Percentiles rank a stretch among this genome's conserved stretches.
These are phyloP conservation scores for Proterorhinus semilunaris DNA, from an alignment of 2,113 vertebrate genomes.

Conservation along the genomic window DNA sequence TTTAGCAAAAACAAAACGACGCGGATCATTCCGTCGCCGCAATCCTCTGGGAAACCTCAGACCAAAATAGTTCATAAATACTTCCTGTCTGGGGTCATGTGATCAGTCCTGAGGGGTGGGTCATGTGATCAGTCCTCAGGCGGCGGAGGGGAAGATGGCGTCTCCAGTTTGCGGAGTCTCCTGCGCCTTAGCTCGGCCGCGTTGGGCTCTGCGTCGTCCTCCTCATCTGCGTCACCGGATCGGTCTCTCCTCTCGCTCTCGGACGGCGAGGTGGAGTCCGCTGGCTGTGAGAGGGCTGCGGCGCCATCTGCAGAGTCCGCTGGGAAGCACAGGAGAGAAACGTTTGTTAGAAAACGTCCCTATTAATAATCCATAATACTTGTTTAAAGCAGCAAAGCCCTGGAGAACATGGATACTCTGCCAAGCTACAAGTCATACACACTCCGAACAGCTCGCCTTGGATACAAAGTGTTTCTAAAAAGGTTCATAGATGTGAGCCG, in stretches of 20 bases:
- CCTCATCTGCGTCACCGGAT: slow-evolving; percentile 37
- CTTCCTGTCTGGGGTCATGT: slow-evolving; percentile 20
- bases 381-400: too few species aligned
- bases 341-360: too few species aligned
- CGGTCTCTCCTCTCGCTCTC: slow-evolving; percentile 32
- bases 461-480: too few species aligned
- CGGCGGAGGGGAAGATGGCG: slow-evolving; percentile 40
- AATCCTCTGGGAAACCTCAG: too few species aligned
- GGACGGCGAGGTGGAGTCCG: slow-evolving; percentile 62
- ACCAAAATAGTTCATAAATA: too few species aligned
- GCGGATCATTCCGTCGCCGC: too few species aligned
- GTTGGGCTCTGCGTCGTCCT: slow-evolving; percentile 79
- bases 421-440: too few species aligned
- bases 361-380: too few species aligned
- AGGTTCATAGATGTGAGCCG: too few species aligned
- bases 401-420: too few species aligned
- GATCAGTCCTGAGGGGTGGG: background rate
- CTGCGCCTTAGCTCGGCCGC: slow-evolving; percentile 85
- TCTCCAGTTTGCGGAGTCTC: slow-evolving; percentile 86
- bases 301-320: slow-evolving; percentile 51
- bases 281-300: slow-evolving; percentile 49
- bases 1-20: background rate
- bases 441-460: too few species aligned
- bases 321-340: slow-evolving; percentile 8
- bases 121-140: slow-evolving; percentile 76